phyloP scores from a whole-genome alignment of 2,888 invertebrate species.

The Matsumyia berberina region DNA sequence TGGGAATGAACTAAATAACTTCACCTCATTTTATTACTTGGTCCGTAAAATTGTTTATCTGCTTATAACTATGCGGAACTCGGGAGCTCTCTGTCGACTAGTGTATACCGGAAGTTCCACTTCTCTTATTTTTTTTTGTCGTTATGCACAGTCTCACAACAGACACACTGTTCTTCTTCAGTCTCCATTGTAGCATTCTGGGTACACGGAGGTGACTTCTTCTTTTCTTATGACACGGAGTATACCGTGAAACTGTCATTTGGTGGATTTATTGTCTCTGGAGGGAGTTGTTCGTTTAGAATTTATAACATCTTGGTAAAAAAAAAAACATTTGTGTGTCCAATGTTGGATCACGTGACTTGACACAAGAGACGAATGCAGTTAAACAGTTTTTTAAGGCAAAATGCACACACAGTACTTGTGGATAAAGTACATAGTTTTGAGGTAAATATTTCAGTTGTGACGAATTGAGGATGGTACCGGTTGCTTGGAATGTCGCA shows the following conservation, averaged over 20 bases:
- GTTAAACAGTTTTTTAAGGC: too few species aligned
- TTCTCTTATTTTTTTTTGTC: conserved; percentile 5
- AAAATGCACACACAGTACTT: too few species aligned
- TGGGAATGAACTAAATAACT: conserved; percentile 65
- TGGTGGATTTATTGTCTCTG: conserved; percentile 61
- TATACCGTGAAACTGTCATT: conserved; percentile 56
- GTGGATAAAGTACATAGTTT: not conserved
- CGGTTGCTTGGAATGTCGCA: too few species aligned
- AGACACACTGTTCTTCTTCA: not conserved
- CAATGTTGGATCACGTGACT: conserved; percentile 57
- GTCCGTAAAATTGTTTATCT: conserved; percentile 74
- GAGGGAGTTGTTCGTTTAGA: conserved; percentile 21
- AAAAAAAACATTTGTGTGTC: conserved; percentile 28
- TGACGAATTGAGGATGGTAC: not conserved
- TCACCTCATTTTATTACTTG: conserved; percentile 70
- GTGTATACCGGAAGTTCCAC: conserved; percentile 46
- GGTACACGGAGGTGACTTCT: conserved; percentile 17
- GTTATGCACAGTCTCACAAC: not conserved
- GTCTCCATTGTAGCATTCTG: conserved; percentile 4
- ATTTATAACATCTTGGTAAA: conserved; percentile 42
- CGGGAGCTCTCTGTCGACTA: not conserved
- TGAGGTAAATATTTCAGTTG: not conserved
- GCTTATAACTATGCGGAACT: conserved; percentile 61
- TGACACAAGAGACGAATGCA: not conserved
- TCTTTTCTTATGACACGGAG: conserved; percentile 50